Conservation (phyloP, 2,888 invertebrate genomes). For the Acheta domesticus region DNA sequence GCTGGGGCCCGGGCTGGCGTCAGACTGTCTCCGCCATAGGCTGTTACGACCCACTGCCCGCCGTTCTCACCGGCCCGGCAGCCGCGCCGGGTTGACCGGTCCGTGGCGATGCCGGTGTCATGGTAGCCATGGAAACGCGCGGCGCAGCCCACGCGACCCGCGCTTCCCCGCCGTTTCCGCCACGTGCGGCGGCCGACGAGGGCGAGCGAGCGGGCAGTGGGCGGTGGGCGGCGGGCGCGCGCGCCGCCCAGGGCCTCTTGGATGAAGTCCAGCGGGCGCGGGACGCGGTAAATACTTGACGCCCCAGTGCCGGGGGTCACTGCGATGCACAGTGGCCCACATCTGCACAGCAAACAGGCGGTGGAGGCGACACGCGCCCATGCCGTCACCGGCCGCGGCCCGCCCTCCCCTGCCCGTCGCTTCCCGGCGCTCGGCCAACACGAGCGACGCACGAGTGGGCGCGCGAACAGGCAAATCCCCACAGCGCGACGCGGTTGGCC, state of each 20-base stretch:
- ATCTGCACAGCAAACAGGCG: not conserved
- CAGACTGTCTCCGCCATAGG: too few relatives aligned
- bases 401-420: too few relatives aligned
- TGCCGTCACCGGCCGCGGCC: too few relatives aligned
- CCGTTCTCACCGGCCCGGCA: not conserved
- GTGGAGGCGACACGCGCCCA: not conserved
- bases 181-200: not conserved
- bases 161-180: not conserved
- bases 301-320: not conserved
- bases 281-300: not conserved
- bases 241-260: not conserved
- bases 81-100: not conserved
- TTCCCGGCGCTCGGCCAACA: not conserved
- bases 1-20: too few relatives aligned
- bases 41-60: too few relatives aligned
- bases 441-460: not conserved
- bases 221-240: not conserved
- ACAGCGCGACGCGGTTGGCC: not conserved
- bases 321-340: not conserved
- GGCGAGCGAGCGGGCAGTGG: too few relatives aligned
- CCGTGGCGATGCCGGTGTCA: conserved; percentile 20
- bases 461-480: not conserved
- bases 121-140: conserved; percentile 21
- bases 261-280: not conserved
- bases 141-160: not conserved